Conservation (phyloP, 2,797 vertebrate species). For the Acanthurus lineatus region DNA sequence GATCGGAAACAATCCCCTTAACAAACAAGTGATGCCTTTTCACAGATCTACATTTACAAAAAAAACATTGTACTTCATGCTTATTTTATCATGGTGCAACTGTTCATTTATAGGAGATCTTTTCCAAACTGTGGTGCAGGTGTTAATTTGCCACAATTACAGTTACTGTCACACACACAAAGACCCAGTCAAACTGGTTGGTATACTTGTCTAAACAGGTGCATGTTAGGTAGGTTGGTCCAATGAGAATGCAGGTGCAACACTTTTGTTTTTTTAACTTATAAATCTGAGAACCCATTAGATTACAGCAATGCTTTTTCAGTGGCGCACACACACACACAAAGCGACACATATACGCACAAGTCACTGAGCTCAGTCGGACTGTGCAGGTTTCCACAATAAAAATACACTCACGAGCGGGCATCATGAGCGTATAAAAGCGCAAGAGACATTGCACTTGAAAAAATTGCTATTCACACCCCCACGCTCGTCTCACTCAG, state of each 20-base stretch:
- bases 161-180: slow-evolving; percentile 14
- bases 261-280: slow-evolving; percentile 8
- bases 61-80: background rate
- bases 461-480: slow-evolving; percentile 68
- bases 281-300: slow-evolving; percentile 4
- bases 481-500: slow-evolving; percentile 56
- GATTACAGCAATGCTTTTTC: slow-evolving; percentile 13
- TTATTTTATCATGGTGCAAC: background rate
- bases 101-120: slow-evolving; percentile 7
- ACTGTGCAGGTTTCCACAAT: background rate
- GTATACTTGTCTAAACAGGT: slow-evolving; percentile 52
- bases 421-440: slow-evolving; percentile 58
- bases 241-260: slow-evolving; percentile 27
- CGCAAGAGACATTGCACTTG: slow-evolving; percentile 65
- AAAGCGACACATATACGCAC: background rate
- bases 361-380: slow-evolving; percentile 15
- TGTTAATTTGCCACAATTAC: slow-evolving; percentile 27
- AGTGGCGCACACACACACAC: background rate
- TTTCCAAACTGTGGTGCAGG: slow-evolving; percentile 17
- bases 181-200: slow-evolving; percentile 49
- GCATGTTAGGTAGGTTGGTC: slow-evolving; percentile 14
- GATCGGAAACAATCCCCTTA: background rate
- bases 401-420: slow-evolving; percentile 41
- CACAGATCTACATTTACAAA: background rate
- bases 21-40: background rate